Evolutionary conservation across 2,888 invertebrate genomes (phyloP).

Genomic region (Cosmorhoe ocellata): DNA sequence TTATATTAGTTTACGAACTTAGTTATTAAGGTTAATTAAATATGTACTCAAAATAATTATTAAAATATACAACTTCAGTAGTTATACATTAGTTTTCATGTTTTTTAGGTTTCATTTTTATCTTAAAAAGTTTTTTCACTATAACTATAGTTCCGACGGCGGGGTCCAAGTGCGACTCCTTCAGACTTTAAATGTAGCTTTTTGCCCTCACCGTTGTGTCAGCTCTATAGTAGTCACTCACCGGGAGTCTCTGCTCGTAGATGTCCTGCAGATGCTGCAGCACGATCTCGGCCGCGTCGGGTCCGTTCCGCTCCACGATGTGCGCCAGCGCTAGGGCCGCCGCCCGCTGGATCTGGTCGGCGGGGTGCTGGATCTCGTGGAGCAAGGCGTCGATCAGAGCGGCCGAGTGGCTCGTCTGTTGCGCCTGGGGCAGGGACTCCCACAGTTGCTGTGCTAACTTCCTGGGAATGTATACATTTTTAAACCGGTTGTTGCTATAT

Average conservation of each 20-base stretch:
- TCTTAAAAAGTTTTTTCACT: too few species aligned
- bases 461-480: constrained; percentile 41
- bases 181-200: too few species aligned
- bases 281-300: constrained; percentile 61
- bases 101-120: too few species aligned
- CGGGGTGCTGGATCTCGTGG: constrained; percentile 89
- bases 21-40: too few species aligned
- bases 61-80: too few species aligned
- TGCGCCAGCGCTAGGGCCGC: constrained; percentile 91
- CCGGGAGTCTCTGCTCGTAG: constrained; percentile 89
- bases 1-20: too few species aligned
- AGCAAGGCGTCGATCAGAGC: constrained; percentile 82
- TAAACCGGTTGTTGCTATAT: too few species aligned
- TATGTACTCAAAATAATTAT: too few species aligned
- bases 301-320: constrained; percentile 71
- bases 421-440: constrained; percentile 56
- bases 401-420: constrained; percentile 52
- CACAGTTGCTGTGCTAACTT: constrained; percentile 66
- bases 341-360: constrained; percentile 91
- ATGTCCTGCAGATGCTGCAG: constrained; percentile 86
- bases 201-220: neutral
- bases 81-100: too few species aligned
- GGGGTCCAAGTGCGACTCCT: too few species aligned
- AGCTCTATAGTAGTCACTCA: neutral
- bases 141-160: too few species aligned